phyloP scores from a whole-genome alignment of 2,113 vertebrate species.

The Machaerirhynchus nigripectus region DNA sequence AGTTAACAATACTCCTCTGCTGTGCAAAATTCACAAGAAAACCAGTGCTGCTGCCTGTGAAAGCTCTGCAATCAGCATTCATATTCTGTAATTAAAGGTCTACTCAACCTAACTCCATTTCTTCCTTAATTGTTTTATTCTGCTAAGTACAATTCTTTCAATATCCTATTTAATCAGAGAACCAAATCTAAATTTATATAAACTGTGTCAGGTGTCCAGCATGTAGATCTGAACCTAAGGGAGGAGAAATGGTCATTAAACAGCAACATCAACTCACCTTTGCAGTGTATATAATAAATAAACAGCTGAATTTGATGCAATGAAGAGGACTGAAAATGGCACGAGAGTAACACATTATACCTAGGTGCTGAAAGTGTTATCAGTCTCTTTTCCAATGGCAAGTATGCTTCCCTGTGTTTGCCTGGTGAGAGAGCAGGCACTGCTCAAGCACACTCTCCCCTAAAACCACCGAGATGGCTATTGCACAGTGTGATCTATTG shows the following conservation, averaged over 20 bases:
- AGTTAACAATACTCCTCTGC: constrained; percentile 4
- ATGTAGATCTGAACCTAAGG: not conserved
- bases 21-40: constrained; percentile 48
- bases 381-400: not conserved
- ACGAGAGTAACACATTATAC: not conserved
- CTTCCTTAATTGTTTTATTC: not conserved
- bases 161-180: not conserved
- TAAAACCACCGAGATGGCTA: not conserved
- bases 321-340: not conserved
- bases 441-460: not conserved
- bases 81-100: not conserved
- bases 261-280: not conserved
- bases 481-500: constrained; percentile 30
- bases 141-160: not conserved
- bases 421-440: not conserved
- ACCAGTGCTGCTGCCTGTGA: not conserved
- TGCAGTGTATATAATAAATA: not conserved
- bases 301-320: not conserved
- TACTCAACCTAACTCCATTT: not conserved
- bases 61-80: not conserved
- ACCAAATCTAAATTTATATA: not conserved
- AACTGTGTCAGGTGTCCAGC: not conserved
- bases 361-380: not conserved
- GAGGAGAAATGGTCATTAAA: not conserved
- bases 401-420: not conserved